Evolutionary conservation across 1,140 invertebrate genomes (phyloP), one percentile per base, ranked within the genome.

Genomic region (Brachionus manjavacas): DNA sequence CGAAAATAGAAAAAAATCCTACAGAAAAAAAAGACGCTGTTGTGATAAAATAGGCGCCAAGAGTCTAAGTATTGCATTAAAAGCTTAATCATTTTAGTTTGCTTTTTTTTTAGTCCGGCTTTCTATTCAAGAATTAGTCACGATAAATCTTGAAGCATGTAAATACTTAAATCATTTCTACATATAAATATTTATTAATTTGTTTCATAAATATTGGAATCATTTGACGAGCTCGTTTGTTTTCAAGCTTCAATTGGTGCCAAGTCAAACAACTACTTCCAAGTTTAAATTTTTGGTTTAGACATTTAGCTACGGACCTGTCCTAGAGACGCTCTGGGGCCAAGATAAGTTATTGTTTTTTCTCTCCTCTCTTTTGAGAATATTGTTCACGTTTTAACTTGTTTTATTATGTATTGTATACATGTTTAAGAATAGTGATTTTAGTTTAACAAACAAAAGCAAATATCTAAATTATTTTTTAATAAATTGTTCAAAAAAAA

Each of bases 41-140:
- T 7, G 14, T 16, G 35, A 72, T 20, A 41, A 72, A 41, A 0
- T 7, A 6, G n/a, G 39, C 39, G 12, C 68, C 6, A 39, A 72
- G n/a, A 72, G 68, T 41, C 35, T 72, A 72, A 72, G 68, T 72
- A 72, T 41, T 41, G 41, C 31, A 72, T 23, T 72, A 72, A 72
- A 72, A 72, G 41, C n/a, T 72, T 72, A 72, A 72, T 41, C 39
- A 41, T 41, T 72, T 14, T 68, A 31, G 25, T 68, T 28, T 28
- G 25, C 25, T 31, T 31, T 64, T 68, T 68, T 31, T 31, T 31
- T 68, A 72, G 68, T 72, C 35, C 68, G 68, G 35, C 11, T 43
- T 41, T 41, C 16, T 16, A 16, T 72, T 41, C 39, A 31, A 39
- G 66, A 68, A 68, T 14, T 35, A 28, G 12, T 31, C 16, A 68